Evolutionary conservation across 1,140 invertebrate species (phyloP), one percentile per base, ranked within the genome.

Genomic region (Philaenus spumarius): DNA sequence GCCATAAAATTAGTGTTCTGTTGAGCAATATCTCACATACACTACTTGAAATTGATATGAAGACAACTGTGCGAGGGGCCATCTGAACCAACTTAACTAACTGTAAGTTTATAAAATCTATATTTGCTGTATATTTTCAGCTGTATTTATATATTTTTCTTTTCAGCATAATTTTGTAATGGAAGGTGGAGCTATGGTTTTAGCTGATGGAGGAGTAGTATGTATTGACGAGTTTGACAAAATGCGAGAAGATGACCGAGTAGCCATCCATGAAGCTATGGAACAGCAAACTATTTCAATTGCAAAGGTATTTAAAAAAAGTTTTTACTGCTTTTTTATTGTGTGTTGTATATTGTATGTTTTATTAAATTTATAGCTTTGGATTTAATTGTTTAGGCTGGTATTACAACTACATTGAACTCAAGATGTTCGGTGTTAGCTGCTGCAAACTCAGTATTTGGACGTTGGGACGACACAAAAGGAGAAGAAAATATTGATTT

Each of bases 141-240:
- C 3, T 30, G 9, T 30, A 9, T 30, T 30, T 4, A 4, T 9
- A 4, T 3, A 30, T 30, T 30, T 30, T 30, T 30, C 9, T 59
- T 75, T 72, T 6, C 69, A 96, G 93, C 82, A 93, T 40, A 97
- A 96, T 71, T 99, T 99, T 75, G 85, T 99, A 2, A 95, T 99
- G 90, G 97, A 99, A 78, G 97, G 97, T 12, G 97, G 97, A 30
- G 97, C 97, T 7, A 99, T 99, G 97, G 97, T 99, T 1, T 74
- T 99, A 34, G 97, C 97, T 22, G 97, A 99, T 78, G 96, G 96
- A 30, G 97, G 97, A 35, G 95, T 98, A 9, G 96, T 99, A 1
- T 99, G 97, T 71, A 99, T 99, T 72, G 97, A 99, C 73, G 97
- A 99, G 73, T 99, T 99, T 76, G 97, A 99, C 75, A 99, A 99